These are phyloP conservation scores for Hirundo rustica DNA, from an alignment of 2,797 vertebrate genomes.

Conservation along the genomic window DNA sequence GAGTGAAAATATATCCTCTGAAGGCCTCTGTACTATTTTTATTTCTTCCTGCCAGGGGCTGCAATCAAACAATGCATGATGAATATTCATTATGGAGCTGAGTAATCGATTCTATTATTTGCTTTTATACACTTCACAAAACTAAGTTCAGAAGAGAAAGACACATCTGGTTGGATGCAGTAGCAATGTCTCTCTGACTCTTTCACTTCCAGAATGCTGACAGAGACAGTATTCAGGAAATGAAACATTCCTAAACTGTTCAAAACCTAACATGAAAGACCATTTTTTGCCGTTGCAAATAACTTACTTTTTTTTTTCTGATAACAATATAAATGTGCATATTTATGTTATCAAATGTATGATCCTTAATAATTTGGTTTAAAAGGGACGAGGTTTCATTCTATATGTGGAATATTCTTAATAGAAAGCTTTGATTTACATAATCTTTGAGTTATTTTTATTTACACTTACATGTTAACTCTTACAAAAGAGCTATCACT, in stretches of 20 bases:
- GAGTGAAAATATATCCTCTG: not conserved
- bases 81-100: constrained; percentile 21
- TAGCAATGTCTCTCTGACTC: not conserved
- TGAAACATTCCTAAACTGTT: not conserved
- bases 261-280: not conserved
- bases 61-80: constrained; percentile 3
- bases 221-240: not conserved
- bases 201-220: not conserved
- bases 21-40: constrained; percentile 17
- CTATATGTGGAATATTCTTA: not conserved
- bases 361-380: not conserved
- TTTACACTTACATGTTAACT: not conserved
- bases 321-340: not conserved
- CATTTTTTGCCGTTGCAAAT: not conserved
- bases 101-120: constrained; percentile 14
- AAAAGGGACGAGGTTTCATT: not conserved
- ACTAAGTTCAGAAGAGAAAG: not conserved
- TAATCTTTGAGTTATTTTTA: not conserved
- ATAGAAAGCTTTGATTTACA: not conserved
- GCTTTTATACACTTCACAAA: not conserved
- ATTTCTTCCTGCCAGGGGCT: not conserved
- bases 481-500: not conserved
- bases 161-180: not conserved
- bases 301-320: not conserved
- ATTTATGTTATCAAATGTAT: not conserved